These are phyloP conservation scores for Gallinago media DNA, from an alignment of 2,113 vertebrate species.

Conservation along the genomic window DNA sequence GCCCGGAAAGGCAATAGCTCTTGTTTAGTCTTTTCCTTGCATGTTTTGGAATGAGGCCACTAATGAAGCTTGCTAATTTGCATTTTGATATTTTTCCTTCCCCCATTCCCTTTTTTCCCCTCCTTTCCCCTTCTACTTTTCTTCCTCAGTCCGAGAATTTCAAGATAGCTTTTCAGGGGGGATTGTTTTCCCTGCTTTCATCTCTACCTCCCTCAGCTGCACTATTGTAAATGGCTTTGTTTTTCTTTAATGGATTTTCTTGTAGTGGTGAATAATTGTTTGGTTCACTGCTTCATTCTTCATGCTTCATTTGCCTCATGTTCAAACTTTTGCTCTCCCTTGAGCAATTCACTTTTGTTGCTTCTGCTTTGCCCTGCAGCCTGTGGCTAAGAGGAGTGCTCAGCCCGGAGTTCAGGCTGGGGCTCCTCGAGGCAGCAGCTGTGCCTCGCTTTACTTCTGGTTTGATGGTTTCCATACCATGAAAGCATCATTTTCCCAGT, in stretches of 20 bases:
- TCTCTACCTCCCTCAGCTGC: conserved; percentile 55
- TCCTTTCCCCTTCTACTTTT: not conserved
- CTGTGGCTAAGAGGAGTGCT: conserved; percentile 25
- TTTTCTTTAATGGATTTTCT: conserved; percentile 71
- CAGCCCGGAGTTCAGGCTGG: conserved; percentile 32
- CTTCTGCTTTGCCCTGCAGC: conserved; percentile 46
- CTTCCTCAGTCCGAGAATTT: not conserved
- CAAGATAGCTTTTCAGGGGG: conserved; percentile 36
- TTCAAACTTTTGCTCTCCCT: conserved; percentile 68
- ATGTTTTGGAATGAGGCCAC: not conserved
- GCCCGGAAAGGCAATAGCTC: not conserved
- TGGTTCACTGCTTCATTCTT: conserved; percentile 65
- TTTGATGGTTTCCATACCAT: conserved; percentile 37
- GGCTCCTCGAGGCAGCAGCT: conserved; percentile 50
- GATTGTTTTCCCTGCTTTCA: conserved; percentile 42
- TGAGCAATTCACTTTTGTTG: conserved; percentile 64
- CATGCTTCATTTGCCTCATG: conserved; percentile 67
- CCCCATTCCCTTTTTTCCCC: not conserved
- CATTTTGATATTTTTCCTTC: conserved; percentile 47
- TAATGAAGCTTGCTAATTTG: conserved; percentile 30
- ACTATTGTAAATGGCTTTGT: conserved; percentile 51
- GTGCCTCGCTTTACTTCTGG: conserved; percentile 50
- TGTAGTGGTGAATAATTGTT: conserved; percentile 69
- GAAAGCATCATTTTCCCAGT: conserved; percentile 14
- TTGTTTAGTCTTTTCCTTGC: conserved; percentile 28